Conservation (phyloP, 2,888 invertebrate genomes). For the Spisula subtruncata region DNA sequence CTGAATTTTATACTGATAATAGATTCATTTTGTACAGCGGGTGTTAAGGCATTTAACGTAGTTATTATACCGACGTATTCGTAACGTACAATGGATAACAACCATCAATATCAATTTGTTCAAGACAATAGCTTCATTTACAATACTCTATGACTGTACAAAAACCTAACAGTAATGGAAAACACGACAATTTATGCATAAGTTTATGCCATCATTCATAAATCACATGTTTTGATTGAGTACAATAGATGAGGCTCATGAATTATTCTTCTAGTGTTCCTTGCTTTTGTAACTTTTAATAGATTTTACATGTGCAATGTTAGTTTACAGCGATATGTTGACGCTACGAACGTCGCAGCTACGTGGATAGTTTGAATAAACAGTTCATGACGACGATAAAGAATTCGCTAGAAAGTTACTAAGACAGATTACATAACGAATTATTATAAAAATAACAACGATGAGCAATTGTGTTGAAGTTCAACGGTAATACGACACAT, state of each 20-base stretch:
- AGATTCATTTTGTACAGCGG: neutral
- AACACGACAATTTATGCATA: neutral
- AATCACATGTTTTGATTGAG: constrained; percentile 23
- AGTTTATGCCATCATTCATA: neutral
- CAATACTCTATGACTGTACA: neutral
- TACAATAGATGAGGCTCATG: neutral
- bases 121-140: neutral
- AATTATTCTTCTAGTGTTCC: constrained; percentile 4
- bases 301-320: neutral
- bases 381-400: no score
- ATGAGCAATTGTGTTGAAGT: no score
- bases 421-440: no score
- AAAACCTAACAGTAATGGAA: neutral
- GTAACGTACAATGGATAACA: neutral
- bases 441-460: no score
- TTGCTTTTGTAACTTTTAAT: constrained; percentile 7
- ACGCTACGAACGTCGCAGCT: neutral
- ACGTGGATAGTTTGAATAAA: neutral
- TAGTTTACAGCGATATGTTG: neutral
- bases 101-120: constrained; percentile 10
- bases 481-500: no score
- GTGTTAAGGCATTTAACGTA: neutral
- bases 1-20: neutral
- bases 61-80: constrained; percentile 1
- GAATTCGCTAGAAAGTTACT: no score